These are phyloP conservation scores for Plectrocnemia conspersa DNA, from an alignment of 1,140 invertebrate species.

Conservation along the genomic window DNA sequence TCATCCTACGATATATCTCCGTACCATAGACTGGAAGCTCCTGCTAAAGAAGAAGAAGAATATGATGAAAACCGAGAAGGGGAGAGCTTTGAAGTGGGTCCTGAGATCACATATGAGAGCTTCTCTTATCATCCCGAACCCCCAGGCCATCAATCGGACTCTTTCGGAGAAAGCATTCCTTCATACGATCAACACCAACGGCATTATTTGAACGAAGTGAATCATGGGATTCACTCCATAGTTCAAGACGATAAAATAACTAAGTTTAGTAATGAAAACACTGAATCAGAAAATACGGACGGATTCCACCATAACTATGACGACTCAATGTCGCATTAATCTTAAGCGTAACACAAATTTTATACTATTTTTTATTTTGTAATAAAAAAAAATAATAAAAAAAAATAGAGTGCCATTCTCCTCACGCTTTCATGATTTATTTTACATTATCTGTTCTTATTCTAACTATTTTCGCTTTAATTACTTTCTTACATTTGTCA, in stretches of 20 bases:
- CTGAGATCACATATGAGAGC: too few relatives aligned
- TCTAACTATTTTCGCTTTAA: too few relatives aligned
- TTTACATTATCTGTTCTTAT: too few relatives aligned
- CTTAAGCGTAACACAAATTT: too few relatives aligned
- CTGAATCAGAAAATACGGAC: constrained; percentile 4
- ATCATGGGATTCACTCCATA: constrained; percentile 10
- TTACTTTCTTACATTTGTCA: too few relatives aligned
- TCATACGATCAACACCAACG: constrained; percentile 20
- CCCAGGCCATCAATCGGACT: constrained; percentile 20
- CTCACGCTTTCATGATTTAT: too few relatives aligned
- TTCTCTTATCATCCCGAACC: constrained; percentile 1
- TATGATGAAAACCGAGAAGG: not conserved
- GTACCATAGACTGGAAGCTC: constrained; percentile 10
- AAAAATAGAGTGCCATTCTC: too few relatives aligned
- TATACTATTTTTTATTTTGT: too few relatives aligned
- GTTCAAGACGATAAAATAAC: constrained; percentile 12
- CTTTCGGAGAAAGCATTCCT: constrained; percentile 25
- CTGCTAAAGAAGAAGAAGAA: not conserved
- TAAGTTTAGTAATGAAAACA: constrained; percentile 6
- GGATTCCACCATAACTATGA: constrained; percentile 16
- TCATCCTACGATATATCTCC: constrained; percentile 29
- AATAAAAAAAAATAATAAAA: too few relatives aligned
- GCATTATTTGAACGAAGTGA: constrained; percentile 28
- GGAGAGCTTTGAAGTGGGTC: not conserved
- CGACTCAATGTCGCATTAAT: too few relatives aligned